Conservation (phyloP, 2,797 vertebrate genomes). For the Scarus forsteni region DNA sequence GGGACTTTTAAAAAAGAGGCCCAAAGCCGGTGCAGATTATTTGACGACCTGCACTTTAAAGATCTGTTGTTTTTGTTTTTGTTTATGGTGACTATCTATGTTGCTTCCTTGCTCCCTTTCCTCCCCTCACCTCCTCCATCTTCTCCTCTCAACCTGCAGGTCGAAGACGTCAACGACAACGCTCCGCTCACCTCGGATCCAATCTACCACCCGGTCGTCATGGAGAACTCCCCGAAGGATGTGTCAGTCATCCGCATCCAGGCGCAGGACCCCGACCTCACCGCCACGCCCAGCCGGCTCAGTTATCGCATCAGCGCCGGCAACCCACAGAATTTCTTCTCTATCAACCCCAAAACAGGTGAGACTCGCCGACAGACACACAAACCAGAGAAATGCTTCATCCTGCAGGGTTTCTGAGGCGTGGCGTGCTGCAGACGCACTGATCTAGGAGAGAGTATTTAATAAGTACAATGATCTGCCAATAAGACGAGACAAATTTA, state of each 20-base stretch:
- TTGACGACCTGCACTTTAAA: no score
- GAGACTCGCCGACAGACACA: slow-evolving; percentile 44
- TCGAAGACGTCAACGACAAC: slow-evolving; percentile 97
- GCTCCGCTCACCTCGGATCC: slow-evolving; percentile 96
- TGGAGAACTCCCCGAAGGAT: slow-evolving; percentile 97
- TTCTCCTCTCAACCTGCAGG: slow-evolving; percentile 58
- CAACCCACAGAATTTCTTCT: slow-evolving; percentile 98
- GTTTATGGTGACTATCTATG: no score
- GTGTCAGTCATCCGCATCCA: slow-evolving; percentile 94
- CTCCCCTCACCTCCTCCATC: not conserved
- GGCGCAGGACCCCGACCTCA: slow-evolving; percentile 94
- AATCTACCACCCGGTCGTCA: slow-evolving; percentile 92
- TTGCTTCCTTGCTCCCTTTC: not conserved
- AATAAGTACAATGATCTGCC: no score
- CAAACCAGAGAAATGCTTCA: not conserved
- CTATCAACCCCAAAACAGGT: slow-evolving; percentile 96
- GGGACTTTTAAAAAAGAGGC: no score
- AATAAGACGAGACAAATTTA: no score
- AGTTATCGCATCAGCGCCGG: slow-evolving; percentile 95
- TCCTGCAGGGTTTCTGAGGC: not conserved
- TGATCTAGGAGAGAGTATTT: no score
- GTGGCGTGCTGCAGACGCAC: no score
- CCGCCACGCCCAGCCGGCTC: slow-evolving; percentile 85
- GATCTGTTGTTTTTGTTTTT: no score
- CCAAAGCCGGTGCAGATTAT: no score